Conservation (phyloP, 1,140 invertebrate genomes). For the Scaptomyza pallida region DNA sequence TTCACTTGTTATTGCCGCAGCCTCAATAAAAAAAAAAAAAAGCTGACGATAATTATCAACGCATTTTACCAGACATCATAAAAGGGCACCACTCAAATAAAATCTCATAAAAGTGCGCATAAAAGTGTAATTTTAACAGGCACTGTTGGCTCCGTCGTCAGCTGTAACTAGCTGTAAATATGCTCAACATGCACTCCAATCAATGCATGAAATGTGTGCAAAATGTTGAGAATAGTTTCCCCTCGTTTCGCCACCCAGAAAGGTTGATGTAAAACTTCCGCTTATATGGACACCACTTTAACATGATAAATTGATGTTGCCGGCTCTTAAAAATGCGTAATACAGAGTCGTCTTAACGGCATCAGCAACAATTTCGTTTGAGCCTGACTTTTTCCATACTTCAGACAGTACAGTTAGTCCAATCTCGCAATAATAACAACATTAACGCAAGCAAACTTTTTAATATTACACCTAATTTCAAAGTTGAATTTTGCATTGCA, state of each 20-base stretch:
- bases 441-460: too few relatives aligned
- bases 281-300: conserved; percentile 72
- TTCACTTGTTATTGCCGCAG: conserved; percentile 45
- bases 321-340: conserved; percentile 51
- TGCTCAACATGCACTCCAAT: conserved; percentile 77
- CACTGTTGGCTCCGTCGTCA: conserved; percentile 31
- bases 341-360: not conserved
- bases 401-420: too few relatives aligned
- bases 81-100: conserved; percentile 43
- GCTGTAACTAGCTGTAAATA: conserved; percentile 69
- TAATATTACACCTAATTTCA: not conserved
- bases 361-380: conserved; percentile 7
- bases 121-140: conserved; percentile 66
- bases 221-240: conserved; percentile 78
- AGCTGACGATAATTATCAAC: conserved; percentile 75
- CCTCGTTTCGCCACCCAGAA: not conserved
- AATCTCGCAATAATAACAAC: too few relatives aligned
- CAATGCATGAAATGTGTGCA: conserved; percentile 82
- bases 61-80: conserved; percentile 32
- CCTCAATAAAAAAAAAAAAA: conserved; percentile 10
- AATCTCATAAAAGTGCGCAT: conserved; percentile 73
- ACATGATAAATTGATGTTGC: conserved; percentile 74
- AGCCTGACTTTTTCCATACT: conserved; percentile 14
- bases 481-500: conserved; percentile 5
- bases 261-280: conserved; percentile 56